phyloP scores from a whole-genome alignment of 2,888 invertebrate species.

The Stenchaetothrips biformis region DNA sequence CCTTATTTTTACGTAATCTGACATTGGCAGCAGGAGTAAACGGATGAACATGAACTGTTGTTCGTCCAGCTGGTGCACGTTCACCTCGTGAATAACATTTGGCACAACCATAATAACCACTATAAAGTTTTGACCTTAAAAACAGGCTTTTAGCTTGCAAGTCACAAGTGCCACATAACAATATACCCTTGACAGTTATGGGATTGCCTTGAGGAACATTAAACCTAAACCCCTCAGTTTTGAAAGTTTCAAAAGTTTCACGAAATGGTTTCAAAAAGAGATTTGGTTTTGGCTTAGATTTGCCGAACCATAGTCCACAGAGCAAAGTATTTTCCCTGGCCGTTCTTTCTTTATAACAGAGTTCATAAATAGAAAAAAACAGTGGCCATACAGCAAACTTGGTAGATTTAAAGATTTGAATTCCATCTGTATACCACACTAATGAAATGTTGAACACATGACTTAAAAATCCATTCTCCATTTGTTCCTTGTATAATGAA shows the following conservation, averaged over 20 bases:
- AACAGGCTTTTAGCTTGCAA: too few species aligned
- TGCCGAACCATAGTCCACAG: slow-evolving; percentile 20
- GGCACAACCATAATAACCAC: not conserved
- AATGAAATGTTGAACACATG: slow-evolving; percentile 26
- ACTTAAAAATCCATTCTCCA: too few species aligned
- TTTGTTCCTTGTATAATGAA: not conserved
- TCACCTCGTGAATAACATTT: not conserved
- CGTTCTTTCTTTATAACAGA: not conserved
- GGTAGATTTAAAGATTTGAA: slow-evolving; percentile 29
- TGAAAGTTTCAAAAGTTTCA: slow-evolving; percentile 5
- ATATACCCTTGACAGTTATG: not conserved
- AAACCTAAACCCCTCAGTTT: not conserved
- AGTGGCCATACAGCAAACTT: slow-evolving; percentile 28
- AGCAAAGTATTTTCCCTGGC: slow-evolving; percentile 24
- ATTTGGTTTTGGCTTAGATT: too few species aligned
- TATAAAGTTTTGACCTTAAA: not conserved
- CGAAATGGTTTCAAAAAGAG: slow-evolving; percentile 15
- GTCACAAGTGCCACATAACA: slow-evolving; percentile 25
- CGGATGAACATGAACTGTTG: slow-evolving; percentile 5
- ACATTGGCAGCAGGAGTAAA: not conserved
- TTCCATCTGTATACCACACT: slow-evolving; percentile 30
- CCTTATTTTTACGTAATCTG: not conserved
- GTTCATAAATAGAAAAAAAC: slow-evolving; percentile 28
- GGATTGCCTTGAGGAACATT: not conserved
- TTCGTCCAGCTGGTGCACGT: not conserved